Base-by-base conservation (phyloP, 2,888 invertebrate genomes). In the Lypha dubia region DNA sequence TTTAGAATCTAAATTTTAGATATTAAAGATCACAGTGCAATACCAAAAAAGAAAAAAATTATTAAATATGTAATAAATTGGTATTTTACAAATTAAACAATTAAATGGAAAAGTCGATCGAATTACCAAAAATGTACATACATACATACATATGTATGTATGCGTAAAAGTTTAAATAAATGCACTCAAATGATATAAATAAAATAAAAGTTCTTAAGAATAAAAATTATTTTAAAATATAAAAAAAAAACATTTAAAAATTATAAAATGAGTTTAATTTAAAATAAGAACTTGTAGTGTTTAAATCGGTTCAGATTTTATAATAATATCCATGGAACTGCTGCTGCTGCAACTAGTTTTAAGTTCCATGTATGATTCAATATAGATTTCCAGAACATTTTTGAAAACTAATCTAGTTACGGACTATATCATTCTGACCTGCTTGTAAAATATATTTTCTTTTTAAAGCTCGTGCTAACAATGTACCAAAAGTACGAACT, bases 291-390 rank as follows among this genome's bases (percentile, higher is more conserved):
- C 11, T 41, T 41, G n/a, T n/a, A 38, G 38, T n/a, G 44, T 44
- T n/a, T n/a, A 4, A 44, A n/a, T 44, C 46, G 17, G 1, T 17
- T 46, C 17, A 7, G 46, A 46, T 46, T 51, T 11, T 22, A 11
- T 17, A 22, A 51, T 51, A 51, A 51, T 22, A 51, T 51, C 49
- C 49, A 51, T 51, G 49, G 49, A 22, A 22, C 49, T 20, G 49
- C 9, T 51, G 20, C 22, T 22, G 20, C 5, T 17, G 11, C 49
- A 51, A 51, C 20, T 11, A 22, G 22, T 51, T 51, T 51, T 22
- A 11, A 11, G 11, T 51, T 11, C 20, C 22, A 49, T 20, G 49
- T 49, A 49, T 17, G 46, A 1, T 2, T 49, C 4, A n/a, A 46
- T 13, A 38, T 38, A 38, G 38, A 38, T 38, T 11, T 13, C 13